phyloP scores from a whole-genome alignment of 2,113 vertebrate genomes.

The Osmerus mordax region DNA sequence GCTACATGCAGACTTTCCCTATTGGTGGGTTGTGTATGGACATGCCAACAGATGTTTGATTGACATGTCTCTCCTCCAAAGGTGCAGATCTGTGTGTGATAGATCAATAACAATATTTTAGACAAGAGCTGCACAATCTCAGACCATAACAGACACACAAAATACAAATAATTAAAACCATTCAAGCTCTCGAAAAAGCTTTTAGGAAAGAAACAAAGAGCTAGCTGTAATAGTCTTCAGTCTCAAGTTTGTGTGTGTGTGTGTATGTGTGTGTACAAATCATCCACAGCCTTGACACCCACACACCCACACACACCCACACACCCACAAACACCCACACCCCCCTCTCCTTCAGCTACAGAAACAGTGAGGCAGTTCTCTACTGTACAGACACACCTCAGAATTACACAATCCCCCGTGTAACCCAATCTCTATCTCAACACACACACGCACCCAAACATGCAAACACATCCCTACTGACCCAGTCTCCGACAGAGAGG shows the following conservation, averaged over 20 bases:
- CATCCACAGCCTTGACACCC: not conserved
- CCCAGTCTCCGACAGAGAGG: too few species aligned
- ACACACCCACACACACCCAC: not conserved
- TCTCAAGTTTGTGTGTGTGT: too few species aligned
- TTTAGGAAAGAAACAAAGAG: too few species aligned
- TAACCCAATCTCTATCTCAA: too few species aligned
- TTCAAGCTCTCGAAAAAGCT: too few species aligned
- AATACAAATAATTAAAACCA: too few species aligned
- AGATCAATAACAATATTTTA: not conserved
- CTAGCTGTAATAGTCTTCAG: too few species aligned
- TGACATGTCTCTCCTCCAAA: constrained; percentile 5
- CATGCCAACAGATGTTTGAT: constrained; percentile 43
- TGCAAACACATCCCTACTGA: too few species aligned
- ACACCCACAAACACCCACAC: not conserved
- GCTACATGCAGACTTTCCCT: constrained; percentile 29
- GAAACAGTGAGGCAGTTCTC: constrained; percentile 43
- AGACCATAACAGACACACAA: not conserved
- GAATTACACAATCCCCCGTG: too few species aligned
- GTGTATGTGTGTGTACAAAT: not conserved
- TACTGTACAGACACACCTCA: not conserved
- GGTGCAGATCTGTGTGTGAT: constrained; percentile 22
- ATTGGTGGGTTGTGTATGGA: constrained; percentile 7
- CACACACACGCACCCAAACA: too few species aligned
- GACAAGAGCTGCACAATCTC: not conserved
- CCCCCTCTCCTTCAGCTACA: constrained; percentile 38